Conservation (phyloP, 2,888 invertebrate species). For the Chrysodeixis includens region DNA sequence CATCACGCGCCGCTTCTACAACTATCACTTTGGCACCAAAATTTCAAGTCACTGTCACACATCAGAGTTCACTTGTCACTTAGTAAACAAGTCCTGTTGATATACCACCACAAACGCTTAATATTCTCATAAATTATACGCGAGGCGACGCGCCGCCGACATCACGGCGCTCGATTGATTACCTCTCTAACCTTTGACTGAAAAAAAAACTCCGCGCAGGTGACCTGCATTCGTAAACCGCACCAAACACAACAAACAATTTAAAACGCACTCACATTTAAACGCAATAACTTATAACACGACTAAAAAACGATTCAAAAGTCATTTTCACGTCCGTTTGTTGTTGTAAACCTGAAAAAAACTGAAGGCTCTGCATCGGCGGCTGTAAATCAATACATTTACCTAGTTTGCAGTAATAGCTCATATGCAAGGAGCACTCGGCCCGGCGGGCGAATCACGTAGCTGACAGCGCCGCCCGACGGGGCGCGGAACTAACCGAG, state of each 20-base stretch:
- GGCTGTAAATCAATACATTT: conserved; percentile 15
- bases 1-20: background rate
- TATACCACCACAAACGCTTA: background rate
- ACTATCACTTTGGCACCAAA: background rate
- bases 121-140: background rate
- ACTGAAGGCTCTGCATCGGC: background rate
- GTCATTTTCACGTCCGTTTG: background rate
- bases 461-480: background rate
- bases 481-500: background rate
- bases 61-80: background rate
- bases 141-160: background rate
- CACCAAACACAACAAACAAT: background rate
- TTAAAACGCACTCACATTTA: background rate
- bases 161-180: background rate
- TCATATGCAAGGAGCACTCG: background rate
- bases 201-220: background rate
- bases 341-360: background rate
- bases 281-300: background rate
- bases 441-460: background rate
- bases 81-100: background rate
- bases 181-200: background rate
- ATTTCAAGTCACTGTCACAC: background rate
- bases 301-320: background rate
- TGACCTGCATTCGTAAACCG: background rate
- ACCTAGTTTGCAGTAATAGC: background rate